These are phyloP conservation scores for Melitaea athalia DNA, from an alignment of 2,888 invertebrate species.

Conservation along the genomic window DNA sequence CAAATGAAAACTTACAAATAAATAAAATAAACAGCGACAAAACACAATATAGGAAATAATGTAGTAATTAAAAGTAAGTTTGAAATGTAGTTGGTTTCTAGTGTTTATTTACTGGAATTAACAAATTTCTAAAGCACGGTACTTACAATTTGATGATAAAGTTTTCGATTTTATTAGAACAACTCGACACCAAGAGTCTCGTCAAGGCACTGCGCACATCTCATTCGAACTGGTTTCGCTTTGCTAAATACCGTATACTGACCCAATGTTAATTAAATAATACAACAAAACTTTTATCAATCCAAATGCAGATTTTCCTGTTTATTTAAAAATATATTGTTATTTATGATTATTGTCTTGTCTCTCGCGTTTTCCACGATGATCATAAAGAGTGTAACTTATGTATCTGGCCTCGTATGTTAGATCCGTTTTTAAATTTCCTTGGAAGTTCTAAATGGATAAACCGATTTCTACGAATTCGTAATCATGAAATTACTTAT, in stretches of 20 bases:
- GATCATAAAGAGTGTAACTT: no score
- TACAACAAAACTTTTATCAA: background rate
- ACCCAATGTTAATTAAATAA: conserved; percentile 15
- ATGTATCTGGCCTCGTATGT: no score
- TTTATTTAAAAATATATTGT: background rate
- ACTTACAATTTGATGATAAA: conserved; percentile 17
- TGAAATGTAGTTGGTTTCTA: background rate
- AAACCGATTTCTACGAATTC: no score
- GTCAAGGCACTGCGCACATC: conserved; percentile 22
- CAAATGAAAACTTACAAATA: no score
- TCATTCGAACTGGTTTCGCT: conserved; percentile 45
- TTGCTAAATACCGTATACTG: conserved; percentile 33
- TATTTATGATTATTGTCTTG: background rate
- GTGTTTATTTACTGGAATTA: background rate
- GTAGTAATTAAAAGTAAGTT: no score
- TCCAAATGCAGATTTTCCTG: background rate
- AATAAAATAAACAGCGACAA: no score
- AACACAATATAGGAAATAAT: no score
- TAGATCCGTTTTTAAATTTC: no score
- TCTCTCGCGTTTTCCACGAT: no score
- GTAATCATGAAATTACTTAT: no score
- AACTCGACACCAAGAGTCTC: conserved; percentile 20
- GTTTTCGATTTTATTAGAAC: conserved; percentile 6
- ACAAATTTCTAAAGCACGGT: background rate
- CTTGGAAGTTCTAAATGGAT: no score